phyloP scores from a whole-genome alignment of 92 coral and sea anemone species.

The Actinostola sp. region DNA sequence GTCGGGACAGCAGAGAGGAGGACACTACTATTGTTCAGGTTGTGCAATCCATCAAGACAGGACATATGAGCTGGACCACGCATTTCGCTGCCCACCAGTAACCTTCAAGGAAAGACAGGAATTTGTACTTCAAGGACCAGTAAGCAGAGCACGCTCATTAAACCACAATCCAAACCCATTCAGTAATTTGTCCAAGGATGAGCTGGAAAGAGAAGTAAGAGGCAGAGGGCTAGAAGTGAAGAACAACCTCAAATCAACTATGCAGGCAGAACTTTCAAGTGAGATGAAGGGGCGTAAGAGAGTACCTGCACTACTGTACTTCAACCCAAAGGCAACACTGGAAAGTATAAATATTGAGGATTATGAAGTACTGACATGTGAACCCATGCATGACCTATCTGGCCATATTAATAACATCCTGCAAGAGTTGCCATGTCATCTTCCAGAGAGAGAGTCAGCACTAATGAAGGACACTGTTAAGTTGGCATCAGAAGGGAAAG shows the following conservation, averaged over 20 bases:
- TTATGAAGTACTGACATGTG: constrained; percentile 47
- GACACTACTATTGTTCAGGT: constrained; percentile 42
- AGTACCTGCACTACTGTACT: constrained; percentile 22
- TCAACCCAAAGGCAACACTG: constrained; percentile 18
- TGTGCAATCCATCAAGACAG: constrained; percentile 26
- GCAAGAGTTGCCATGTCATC: too few species aligned
- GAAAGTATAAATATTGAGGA: constrained; percentile 5
- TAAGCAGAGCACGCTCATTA: not conserved
- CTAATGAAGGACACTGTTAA: constrained; percentile 30
- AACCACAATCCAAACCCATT: constrained; percentile 3
- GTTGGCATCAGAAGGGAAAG: constrained; percentile 19
- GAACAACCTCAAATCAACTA: constrained; percentile 8
- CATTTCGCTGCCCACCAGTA: constrained; percentile 20
- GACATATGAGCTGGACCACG: constrained; percentile 31
- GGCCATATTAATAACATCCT: too few species aligned
- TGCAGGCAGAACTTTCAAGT: not conserved
- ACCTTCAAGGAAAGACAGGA: not conserved
- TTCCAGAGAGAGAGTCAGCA: too few species aligned
- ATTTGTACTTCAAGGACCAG: not conserved
- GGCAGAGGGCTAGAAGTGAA: not conserved
- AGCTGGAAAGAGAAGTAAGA: constrained; percentile 14
- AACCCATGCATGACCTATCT: too few species aligned
- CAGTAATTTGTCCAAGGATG: not conserved
- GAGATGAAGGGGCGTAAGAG: constrained; percentile 5
- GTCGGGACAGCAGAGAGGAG: constrained; percentile 39